A percentile compares a stretch with the other conserved stretches of the same genome.
Evolutionary conservation across 2,888 invertebrate species (phyloP).

Genomic region (Hypselothyrea guttata): DNA sequence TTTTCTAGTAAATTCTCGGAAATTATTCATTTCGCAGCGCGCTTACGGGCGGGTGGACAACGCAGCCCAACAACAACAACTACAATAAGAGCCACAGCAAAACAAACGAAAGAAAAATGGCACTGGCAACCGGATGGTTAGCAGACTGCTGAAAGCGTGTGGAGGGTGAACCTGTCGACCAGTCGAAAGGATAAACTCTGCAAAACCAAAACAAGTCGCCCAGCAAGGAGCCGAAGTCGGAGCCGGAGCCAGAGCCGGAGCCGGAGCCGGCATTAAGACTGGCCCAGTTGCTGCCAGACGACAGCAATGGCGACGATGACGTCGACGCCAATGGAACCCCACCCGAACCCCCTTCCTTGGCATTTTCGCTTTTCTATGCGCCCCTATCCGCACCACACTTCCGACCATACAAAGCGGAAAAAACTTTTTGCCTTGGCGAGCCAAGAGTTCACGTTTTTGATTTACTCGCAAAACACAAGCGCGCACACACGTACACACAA

Average conservation of each 20-base stretch:
- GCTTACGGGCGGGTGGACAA: constrained; percentile 46
- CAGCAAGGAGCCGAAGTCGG: constrained; percentile 13
- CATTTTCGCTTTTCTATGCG: no score
- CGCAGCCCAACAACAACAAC: constrained; percentile 12
- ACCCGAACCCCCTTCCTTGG: no score
- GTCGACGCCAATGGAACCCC: constrained; percentile 26
- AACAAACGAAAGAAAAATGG: constrained; percentile 56
- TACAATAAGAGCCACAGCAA: constrained; percentile 27
- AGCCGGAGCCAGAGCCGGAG: no score
- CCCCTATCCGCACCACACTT: neutral
- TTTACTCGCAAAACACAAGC: constrained; percentile 51
- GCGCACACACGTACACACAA: constrained; percentile 18
- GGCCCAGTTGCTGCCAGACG: constrained; percentile 33
- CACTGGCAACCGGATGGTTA: constrained; percentile 32
- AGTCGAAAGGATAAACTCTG: constrained; percentile 51
- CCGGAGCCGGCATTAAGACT: constrained; percentile 25
- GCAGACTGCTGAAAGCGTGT: neutral
- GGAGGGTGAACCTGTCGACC: constrained; percentile 6
- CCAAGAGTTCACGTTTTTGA: constrained; percentile 70
- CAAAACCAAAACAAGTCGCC: constrained; percentile 49
- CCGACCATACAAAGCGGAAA: constrained; percentile 4
- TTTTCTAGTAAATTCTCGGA: constrained; percentile 73
- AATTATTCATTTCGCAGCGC: constrained; percentile 74
- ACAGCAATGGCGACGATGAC: constrained; percentile 52
- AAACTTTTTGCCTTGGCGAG: constrained; percentile 57